These are phyloP conservation scores for Tyrannus savana DNA, from an alignment of 2,113 vertebrate species.

Conservation along the genomic window DNA sequence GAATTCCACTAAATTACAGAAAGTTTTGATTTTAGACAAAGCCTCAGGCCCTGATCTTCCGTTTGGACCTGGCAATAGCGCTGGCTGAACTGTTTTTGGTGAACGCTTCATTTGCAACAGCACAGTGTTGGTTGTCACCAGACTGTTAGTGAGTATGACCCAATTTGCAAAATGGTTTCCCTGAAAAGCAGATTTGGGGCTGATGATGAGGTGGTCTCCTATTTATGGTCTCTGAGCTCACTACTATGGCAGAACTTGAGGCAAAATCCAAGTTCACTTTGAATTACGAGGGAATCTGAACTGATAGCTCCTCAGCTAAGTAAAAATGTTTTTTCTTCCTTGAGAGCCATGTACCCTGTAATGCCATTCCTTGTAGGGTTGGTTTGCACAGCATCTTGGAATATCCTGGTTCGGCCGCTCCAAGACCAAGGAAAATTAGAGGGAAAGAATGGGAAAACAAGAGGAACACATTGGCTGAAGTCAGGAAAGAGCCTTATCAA, in stretches of 20 bases:
- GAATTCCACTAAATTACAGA: background rate
- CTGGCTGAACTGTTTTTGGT: background rate
- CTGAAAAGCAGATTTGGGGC: background rate
- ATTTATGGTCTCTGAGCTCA: background rate
- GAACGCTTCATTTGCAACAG: background rate
- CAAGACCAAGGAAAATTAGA: background rate
- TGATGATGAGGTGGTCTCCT: background rate
- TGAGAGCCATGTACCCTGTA: background rate
- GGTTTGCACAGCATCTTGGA: background rate
- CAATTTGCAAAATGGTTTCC: background rate
- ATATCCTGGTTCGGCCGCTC: background rate
- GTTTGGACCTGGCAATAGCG: background rate
- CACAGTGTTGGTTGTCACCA: background rate
- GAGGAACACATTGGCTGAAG: background rate
- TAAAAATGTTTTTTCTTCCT: background rate
- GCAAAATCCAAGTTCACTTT: background rate
- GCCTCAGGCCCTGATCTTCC: background rate
- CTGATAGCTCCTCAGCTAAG: background rate
- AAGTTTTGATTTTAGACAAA: conserved; percentile 24
- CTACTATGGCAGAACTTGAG: background rate
- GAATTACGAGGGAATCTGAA: background rate
- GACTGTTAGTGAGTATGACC: background rate
- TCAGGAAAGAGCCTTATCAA: background rate
- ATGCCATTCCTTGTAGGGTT: background rate
- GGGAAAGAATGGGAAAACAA: background rate